Base-by-base conservation (phyloP, 2,113 vertebrate species). In the Pollachius pollachius region DNA sequence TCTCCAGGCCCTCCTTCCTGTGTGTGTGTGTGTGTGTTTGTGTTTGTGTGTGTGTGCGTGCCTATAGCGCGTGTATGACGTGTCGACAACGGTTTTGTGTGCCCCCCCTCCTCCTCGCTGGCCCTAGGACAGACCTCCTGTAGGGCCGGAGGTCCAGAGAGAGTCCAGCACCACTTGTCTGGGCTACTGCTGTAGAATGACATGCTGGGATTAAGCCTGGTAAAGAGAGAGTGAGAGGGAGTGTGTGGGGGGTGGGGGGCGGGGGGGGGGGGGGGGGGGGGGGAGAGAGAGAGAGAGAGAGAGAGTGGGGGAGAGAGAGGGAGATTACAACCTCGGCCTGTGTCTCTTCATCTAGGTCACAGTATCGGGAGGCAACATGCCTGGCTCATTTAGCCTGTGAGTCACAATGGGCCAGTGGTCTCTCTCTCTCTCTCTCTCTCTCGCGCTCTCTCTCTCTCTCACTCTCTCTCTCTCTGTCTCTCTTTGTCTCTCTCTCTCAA, bases 341-440 rank as follows among this genome's bases (percentile, higher is more conserved):
- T 56, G 2, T 85, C 72, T 83, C 80, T 81, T 78, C 85, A 92
- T 92, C 89, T 93, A 91, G 91, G 91, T 91, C 91, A 92, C 89
- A 89, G 87, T 86, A 89, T 89, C 80, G 82, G 81, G 86, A 87
- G 87, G 84, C 87, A 90, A 88, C 83, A 84, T 41, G 86, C 85
- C 81, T 79, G 80, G 82, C 84, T 90, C 82, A 82, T 88, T 89
- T 85, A 89, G 85, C 78, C 83, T 75, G 79, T 79, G 86, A 89
- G 82, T 88, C 88, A 87, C 85, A 79, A 71, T 81, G 75, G 82
- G 77, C 80, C 69, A 68, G 71, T 62, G 73, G 78, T 82, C 48
- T 81, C 75, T 74, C 60, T 68, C 58, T 62, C 17, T 41, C 60
- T 21, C 48, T 63, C 71, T 34, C 25, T 68, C 48, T 17, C 41